Conservation (phyloP, 2,888 invertebrate species). For the Sminthurides aquaticus region DNA sequence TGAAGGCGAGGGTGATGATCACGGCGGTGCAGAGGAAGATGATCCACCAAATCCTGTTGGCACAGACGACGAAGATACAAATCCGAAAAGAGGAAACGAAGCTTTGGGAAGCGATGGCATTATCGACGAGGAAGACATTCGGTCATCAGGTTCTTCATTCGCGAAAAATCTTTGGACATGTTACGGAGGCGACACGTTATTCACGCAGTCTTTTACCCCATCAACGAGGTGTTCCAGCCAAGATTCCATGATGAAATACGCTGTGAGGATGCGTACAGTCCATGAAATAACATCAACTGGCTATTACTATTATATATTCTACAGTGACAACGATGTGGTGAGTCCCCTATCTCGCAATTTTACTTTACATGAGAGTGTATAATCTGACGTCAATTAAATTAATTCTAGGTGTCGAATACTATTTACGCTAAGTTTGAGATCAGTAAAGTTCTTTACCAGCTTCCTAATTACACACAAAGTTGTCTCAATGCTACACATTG, state of each 20-base stretch:
- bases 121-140: conserved; percentile 41
- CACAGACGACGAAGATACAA: conserved; percentile 23
- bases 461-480: conserved; percentile 60
- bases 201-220: conserved; percentile 63
- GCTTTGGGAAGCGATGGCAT: conserved; percentile 15
- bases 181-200: conserved; percentile 66
- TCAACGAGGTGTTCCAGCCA: conserved; percentile 62
- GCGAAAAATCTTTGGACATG: conserved; percentile 68
- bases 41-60: conserved; percentile 35
- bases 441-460: conserved; percentile 73
- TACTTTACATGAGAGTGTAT: not conserved
- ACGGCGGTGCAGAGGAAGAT: conserved; percentile 24
- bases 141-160: conserved; percentile 68
- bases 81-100: not conserved
- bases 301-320: conserved; percentile 83
- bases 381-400: too few species aligned
- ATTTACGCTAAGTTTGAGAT: conserved; percentile 78
- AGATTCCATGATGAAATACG: conserved; percentile 58
- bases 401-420: conserved; percentile 55
- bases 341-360: too few species aligned
- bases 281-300: conserved; percentile 69
- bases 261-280: conserved; percentile 60
- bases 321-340: conserved; percentile 73
- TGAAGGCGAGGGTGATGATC: conserved; percentile 7
- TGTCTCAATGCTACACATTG: conserved; percentile 73